Percentiles rank a stretch among this genome's conserved stretches.
These are phyloP conservation scores for Cyrtonyx montezumae DNA, from an alignment of 2,113 vertebrate genomes.

Conservation along the genomic window DNA sequence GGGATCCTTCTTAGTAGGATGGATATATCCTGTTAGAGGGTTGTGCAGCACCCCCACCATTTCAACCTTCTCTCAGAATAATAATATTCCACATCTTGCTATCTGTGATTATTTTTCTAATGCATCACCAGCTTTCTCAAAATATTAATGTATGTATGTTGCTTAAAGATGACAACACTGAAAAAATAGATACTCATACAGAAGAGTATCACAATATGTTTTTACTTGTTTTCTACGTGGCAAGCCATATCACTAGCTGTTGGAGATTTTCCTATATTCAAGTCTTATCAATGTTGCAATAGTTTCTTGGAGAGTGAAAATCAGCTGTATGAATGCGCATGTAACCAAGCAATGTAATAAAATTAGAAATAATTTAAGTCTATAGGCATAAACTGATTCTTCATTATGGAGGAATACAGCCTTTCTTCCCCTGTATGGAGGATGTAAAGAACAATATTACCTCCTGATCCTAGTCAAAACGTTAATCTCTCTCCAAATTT, in stretches of 20 bases:
- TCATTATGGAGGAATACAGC: background rate
- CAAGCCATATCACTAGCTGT: background rate
- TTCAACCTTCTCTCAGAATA: background rate
- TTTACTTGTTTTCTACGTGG: background rate
- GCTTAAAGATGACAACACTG: background rate
- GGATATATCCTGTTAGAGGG: background rate
- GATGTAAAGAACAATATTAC: background rate
- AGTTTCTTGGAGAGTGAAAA: background rate
- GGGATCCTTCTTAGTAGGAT: background rate
- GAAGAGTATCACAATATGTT: background rate
- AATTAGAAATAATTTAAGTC: background rate
- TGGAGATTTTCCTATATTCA: background rate
- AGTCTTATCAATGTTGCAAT: background rate
- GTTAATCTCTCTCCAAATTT: background rate
- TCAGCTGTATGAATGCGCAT: background rate
- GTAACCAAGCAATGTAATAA: background rate
- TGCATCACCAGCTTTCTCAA: background rate
- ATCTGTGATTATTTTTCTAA: background rate
- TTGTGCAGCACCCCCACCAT: background rate
- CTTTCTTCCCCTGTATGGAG: background rate
- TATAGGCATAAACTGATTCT: background rate
- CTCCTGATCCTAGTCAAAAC: background rate
- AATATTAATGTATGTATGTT: background rate
- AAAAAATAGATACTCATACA: background rate
- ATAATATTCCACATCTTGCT: background rate